Evolutionary conservation across 2,113 vertebrate genomes (phyloP), one percentile per base, ranked within the genome.

Genomic region (Gadus chalcogrammus): DNA sequence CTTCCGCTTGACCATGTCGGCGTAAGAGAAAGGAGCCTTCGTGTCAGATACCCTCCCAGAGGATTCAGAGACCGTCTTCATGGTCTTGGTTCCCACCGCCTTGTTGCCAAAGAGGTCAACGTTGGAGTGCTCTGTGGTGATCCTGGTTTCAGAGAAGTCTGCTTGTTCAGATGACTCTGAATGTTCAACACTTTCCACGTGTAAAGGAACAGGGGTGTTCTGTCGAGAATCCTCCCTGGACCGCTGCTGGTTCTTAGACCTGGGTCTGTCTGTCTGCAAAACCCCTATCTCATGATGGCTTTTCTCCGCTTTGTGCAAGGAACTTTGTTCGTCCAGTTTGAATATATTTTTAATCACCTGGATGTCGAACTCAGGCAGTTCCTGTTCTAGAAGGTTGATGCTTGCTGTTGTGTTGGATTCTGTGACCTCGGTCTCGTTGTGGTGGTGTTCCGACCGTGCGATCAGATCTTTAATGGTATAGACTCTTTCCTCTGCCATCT

Each of bases 1-100:
- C 31, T 93, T 94, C 64, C 89, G 92, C 69, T 92, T 94, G 0
- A 95, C 93, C 1, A 93, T 94, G 59, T 96, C 95, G 67, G 95
- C 95, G 5, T 96, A 96, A 12, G 95, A 95, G 12, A 95, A 94
- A 4, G 94, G 93, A 12, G 74, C 85, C 22, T 68, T 87, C 61
- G 88, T 86, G 8, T 89, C 73, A n/a, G 87, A 88, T 48, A 80
- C 31, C 1, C 83, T 88, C 70, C 93, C 85, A 2, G 89, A 88
- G 78, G 86, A 86, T 56, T 69, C 84, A 22, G 88, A 88, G 27
- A 91, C 75, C 48, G 90, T 83, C 3, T 87, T 68, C 4, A 73
- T 70, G 18, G 75, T 89, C 81, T 79, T 87, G 15, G 89, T 90
- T 76, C 86, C 91, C 0, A 69, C 86, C 20, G 86, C 80, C 59